Percentiles rank a stretch among this genome's conserved stretches.
Evolutionary conservation across 2,797 vertebrate species (phyloP).

Genomic region (Malacoctenus gilli): DNA sequence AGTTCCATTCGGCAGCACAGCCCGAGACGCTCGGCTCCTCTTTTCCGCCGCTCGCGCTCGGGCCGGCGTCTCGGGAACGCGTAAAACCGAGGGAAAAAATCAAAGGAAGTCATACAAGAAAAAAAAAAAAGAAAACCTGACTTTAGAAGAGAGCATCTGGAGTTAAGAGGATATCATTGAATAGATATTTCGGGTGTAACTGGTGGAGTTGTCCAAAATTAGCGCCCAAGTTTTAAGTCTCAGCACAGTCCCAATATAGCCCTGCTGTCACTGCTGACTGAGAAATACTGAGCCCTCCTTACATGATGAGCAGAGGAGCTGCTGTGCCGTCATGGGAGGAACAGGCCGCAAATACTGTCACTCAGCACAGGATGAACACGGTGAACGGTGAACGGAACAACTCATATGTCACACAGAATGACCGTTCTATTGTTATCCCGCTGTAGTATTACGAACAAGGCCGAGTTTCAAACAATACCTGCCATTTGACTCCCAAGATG

Average conservation of each 20-base stretch:
- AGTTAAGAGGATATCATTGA: slow-evolving; percentile 38
- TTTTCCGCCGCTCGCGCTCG: slow-evolving; percentile 22
- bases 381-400: slow-evolving; percentile 19
- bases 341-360: slow-evolving; percentile 40
- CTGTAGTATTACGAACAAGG: slow-evolving; percentile 1
- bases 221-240: slow-evolving; percentile 65
- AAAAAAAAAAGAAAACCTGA: neutral
- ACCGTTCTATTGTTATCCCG: slow-evolving; percentile 18
- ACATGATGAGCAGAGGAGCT: slow-evolving; percentile 56
- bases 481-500: slow-evolving; percentile 7
- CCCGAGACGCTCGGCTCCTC: slow-evolving; percentile 45
- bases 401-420: slow-evolving; percentile 15
- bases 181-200: slow-evolving; percentile 59
- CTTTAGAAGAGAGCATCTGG: slow-evolving; percentile 12
- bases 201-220: slow-evolving; percentile 72
- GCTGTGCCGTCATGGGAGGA: slow-evolving; percentile 50
- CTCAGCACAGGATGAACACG: slow-evolving; percentile 20
- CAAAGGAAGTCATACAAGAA: slow-evolving; percentile 14
- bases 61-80: slow-evolving; percentile 29
- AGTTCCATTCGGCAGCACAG: slow-evolving; percentile 59
- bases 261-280: slow-evolving; percentile 73
- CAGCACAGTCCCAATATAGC: slow-evolving; percentile 76
- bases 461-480: slow-evolving; percentile 21
- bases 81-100: slow-evolving; percentile 25
- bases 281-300: slow-evolving; percentile 65